Evolutionary conservation across 2,888 invertebrate species (phyloP), one percentile per base, ranked within the genome.

Genomic region (Empis stercorea): DNA sequence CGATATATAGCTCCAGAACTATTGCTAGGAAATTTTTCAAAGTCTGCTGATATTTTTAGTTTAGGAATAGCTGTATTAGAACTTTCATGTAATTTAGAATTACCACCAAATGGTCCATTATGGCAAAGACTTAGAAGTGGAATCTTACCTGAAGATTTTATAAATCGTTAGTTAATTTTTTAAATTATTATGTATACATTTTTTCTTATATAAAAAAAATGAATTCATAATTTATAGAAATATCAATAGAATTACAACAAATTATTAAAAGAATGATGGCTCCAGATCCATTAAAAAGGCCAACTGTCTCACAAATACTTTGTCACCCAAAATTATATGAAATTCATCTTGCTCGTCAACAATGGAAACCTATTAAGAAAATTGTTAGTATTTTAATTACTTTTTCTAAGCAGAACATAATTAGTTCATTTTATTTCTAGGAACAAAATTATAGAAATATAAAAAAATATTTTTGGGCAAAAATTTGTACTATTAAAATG

Each of bases 1-100:
- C 79, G 81, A 53, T 87, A 87, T 62, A 68, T 87, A 56, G 84
- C 86, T 0, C 76, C 79, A 23, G 86, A 87, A 69, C 71, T 84
- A 16, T 68, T 86, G 61, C 71, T 76, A 51, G 76, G 76, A 15
- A 66, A 71, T 36, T 81, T 81, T 60, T 76, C 79, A 3, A 77
- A 79, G 55, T 76, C 81, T 16, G 84, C 82, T 17, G 86, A 87
- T 65, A 77, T 86, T 40, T 84, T 83, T 61, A 80, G 83, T 57
- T 65, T 87, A 42, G 86, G 85, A 4, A 76, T 87, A 54, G 78
- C 80, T 5, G 73, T 84, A 51, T 62, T 87, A 44, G 85, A 87
- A 61, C 60, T 86, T 38, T 76, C 81, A 1, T 76, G 78, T 53
- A 81, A 81, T 65, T 71, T 85, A 50, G 78, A 81, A 54, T 65